A percentile compares a stretch with the other conserved stretches of the same genome.
phyloP scores from a whole-genome alignment of 1,140 invertebrate genomes.

The Rhagoletis zephyria region DNA sequence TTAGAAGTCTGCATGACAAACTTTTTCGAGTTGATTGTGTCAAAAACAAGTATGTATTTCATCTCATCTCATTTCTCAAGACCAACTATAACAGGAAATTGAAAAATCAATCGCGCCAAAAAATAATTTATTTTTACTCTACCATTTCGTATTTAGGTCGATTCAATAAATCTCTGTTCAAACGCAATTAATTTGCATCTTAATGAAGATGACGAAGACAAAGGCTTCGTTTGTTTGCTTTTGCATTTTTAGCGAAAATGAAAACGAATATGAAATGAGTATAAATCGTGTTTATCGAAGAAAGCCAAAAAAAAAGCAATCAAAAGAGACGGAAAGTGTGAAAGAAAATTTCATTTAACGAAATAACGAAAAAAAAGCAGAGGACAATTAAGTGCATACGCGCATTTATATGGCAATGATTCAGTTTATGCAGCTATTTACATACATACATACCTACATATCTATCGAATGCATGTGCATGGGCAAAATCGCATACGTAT shows the following conservation, averaged over 20 bases:
- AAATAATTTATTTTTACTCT: not conserved
- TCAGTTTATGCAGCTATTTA: too few species aligned
- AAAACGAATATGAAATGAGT: not conserved
- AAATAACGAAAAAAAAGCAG: not conserved
- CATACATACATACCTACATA: too few species aligned
- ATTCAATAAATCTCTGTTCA: conserved; percentile 10
- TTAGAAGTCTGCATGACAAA: too few species aligned
- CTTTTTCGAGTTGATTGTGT: too few species aligned
- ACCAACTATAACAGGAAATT: too few species aligned
- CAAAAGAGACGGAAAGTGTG: not conserved
- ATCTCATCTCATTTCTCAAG: too few species aligned
- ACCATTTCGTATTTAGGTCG: not conserved
- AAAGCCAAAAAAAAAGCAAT: not conserved
- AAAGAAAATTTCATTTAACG: not conserved
- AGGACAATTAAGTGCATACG: not conserved
- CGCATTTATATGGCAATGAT: too few species aligned
- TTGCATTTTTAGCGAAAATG: not conserved
- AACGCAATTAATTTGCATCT: conserved; percentile 9
- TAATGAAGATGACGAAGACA: not conserved
- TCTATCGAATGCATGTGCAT: too few species aligned
- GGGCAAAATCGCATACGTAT: too few species aligned
- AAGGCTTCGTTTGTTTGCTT: not conserved
- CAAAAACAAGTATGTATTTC: too few species aligned
- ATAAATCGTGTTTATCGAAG: not conserved
- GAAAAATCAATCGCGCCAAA: too few species aligned